Evolutionary conservation across 2,888 invertebrate genomes (phyloP).

Genomic region (Ophion obscuratus): DNA sequence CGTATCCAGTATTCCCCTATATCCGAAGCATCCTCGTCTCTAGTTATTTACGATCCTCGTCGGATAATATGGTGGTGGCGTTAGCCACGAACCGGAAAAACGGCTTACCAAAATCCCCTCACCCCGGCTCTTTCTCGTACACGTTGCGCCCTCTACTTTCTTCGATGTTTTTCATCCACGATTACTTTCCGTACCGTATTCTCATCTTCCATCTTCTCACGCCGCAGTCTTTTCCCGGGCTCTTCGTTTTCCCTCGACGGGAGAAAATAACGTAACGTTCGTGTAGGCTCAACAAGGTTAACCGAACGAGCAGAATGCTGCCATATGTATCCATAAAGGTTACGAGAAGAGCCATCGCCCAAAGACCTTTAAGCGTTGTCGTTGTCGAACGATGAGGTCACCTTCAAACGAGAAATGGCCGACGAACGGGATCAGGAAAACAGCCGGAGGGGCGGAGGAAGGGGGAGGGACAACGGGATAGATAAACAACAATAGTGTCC

Average conservation of each 20-base stretch:
- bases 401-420: constrained; percentile 59
- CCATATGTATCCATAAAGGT: constrained; percentile 79
- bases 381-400: constrained; percentile 59
- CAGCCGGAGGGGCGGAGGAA: background rate
- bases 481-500: constrained; percentile 34
- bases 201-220: constrained; percentile 16
- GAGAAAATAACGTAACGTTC: constrained; percentile 49
- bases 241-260: constrained; percentile 4
- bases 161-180: constrained; percentile 21
- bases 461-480: constrained; percentile 1
- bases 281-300: constrained; percentile 74
- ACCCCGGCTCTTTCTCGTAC: constrained; percentile 10
- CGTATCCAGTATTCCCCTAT: constrained; percentile 16
- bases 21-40: constrained; percentile 25
- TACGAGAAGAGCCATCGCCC: constrained; percentile 66
- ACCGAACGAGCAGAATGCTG: constrained; percentile 62
- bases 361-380: constrained; percentile 35
- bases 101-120: constrained; percentile 7
- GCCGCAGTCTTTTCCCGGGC: constrained; percentile 26
- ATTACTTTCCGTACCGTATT: constrained; percentile 24
- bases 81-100: constrained; percentile 53
- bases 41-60: constrained; percentile 63
- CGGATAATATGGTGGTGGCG: constrained; percentile 49
- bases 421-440: constrained; percentile 33
- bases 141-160: constrained; percentile 25